Evolutionary conservation across 23 tunicate species (phyloP).

Genomic region (Phallusia fumigata): DNA sequence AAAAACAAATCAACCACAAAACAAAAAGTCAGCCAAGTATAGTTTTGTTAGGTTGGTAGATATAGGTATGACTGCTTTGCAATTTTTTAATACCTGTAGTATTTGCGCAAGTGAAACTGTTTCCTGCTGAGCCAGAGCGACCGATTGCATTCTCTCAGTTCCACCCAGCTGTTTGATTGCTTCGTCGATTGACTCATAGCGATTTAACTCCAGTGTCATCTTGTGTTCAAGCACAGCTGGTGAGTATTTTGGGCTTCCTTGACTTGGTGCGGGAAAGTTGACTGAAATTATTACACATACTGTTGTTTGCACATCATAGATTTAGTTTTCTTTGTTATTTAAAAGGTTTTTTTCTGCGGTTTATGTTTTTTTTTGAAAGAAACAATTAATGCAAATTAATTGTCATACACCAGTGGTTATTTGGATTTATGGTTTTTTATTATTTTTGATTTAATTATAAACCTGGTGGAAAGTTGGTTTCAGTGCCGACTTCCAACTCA

Average conservation of each 20-base stretch:
- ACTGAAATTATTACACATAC: not conserved
- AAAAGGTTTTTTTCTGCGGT: no score
- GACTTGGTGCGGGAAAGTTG: not conserved
- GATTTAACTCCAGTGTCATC: slow-evolving; percentile 61
- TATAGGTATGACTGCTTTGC: not conserved
- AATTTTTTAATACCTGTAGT: slow-evolving; percentile 38
- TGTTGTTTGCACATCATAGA: no score
- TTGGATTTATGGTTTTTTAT: no score
- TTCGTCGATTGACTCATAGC: slow-evolving; percentile 70
- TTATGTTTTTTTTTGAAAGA: no score
- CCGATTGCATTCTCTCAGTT: slow-evolving; percentile 51
- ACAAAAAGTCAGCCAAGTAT: no score
- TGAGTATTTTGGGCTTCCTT: slow-evolving; percentile 34
- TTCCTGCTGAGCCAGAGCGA: slow-evolving; percentile 83
- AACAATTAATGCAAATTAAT: no score
- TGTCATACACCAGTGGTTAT: no score
- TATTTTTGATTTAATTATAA: no score
- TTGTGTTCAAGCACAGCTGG: slow-evolving; percentile 74
- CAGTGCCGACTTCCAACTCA: not conserved
- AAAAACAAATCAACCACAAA: no score
- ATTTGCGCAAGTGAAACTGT: slow-evolving; percentile 77
- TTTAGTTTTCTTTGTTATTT: no score
- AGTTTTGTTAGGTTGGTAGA: not conserved
- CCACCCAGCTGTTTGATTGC: slow-evolving; percentile 52
- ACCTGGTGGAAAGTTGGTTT: not conserved